Base-by-base conservation (phyloP, 2,888 invertebrate species). In the Phanerotoma sp. region DNA sequence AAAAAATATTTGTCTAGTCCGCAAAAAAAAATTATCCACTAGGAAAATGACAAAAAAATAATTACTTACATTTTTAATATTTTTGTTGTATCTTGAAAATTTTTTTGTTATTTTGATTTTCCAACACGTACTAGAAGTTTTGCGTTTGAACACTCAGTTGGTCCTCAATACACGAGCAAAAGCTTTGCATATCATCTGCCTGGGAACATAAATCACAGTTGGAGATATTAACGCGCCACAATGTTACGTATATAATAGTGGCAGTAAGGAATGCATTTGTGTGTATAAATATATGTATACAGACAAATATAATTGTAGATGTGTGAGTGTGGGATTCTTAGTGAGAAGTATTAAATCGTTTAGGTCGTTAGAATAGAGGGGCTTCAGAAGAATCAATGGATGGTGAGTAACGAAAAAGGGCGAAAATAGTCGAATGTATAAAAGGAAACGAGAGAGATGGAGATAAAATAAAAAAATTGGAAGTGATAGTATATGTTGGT, bases 201-300 rank as follows among this genome's bases (percentile, higher is more conserved):
- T 66, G 64, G 35, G 56, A 58, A 66, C 62, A 66, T 65, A 67
- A 67, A 67, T 65, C 65, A 65, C 13, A 49, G 40, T 45, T 32
- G 10, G 51, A 58, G 56, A 65, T 66, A 67, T 65, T 63, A 66
- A 63, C 51, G 60, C 49, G 54, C 58, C 57, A 22, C 18, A 30
- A 45, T 35, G 56, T 20, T 37, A 41, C 28, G n/a, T n/a, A n/a
- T n/a, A 33, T 35, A 35, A 13, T n/a, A 16, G 54, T 54, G 56
- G 52, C n/a, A n/a, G n/a, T n/a, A n/a, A n/a, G n/a, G 51, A 58
- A 54, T 60, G 54, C 47, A 49, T n/a, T n/a, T 46, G 35, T 56
- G 49, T 51, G 54, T 44, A 40, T 49, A 51, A 22, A 44, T 25
- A 22, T 20, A 18, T 33, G 11, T 3, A 11, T 30, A 20, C 15